Percentiles rank a stretch among this genome's conserved stretches.
Evolutionary conservation across 2,113 vertebrate species (phyloP).

Genomic region (Motacilla tschutschensis): DNA sequence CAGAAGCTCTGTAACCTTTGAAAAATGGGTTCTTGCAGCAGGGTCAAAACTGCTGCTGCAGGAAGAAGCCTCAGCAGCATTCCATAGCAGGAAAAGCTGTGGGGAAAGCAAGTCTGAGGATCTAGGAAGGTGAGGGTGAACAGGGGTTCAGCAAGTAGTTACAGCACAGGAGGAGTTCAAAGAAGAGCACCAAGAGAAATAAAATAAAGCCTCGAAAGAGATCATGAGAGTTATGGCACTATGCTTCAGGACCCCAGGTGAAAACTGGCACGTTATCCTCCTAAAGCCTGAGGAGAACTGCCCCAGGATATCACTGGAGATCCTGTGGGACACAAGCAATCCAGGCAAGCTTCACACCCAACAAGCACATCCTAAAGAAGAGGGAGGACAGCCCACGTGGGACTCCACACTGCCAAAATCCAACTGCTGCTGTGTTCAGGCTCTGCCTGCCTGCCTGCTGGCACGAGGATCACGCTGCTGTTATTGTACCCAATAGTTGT

Average conservation of each 20-base stretch:
- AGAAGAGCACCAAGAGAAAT: neutral
- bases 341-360: neutral
- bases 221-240: neutral
- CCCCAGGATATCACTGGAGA: neutral
- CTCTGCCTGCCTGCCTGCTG: neutral
- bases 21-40: neutral
- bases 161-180: neutral
- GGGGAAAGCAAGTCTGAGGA: neutral
- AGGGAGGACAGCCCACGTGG: neutral
- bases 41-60: neutral
- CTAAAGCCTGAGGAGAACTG: neutral
- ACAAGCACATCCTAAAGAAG: neutral
- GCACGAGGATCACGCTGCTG: neutral
- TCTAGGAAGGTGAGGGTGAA: neutral
- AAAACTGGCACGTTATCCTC: neutral
- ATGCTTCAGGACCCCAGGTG: neutral
- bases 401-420: neutral
- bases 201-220: neutral
- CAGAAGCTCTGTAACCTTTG: neutral
- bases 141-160: accelerated
- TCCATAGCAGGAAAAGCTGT: accelerated
- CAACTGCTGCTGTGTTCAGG: neutral
- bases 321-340: neutral
- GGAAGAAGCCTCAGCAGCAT: neutral
- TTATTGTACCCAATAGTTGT: neutral